Base-by-base conservation (phyloP, 1,140 invertebrate species). In the Drosophila littoralis region DNA sequence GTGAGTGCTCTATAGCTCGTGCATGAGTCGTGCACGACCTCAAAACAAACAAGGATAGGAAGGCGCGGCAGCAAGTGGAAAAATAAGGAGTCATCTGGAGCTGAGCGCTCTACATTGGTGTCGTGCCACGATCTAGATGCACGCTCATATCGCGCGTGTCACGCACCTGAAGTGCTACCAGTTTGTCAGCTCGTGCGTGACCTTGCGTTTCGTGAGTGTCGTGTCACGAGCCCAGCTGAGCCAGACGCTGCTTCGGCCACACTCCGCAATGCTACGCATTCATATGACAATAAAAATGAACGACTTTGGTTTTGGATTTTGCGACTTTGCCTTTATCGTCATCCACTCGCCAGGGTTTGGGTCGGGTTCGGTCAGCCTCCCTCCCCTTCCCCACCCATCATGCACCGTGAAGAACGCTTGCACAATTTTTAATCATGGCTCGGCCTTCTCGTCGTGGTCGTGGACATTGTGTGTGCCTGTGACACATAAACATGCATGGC, bases 341-440 rank as follows among this genome's bases (percentile, higher is more conserved):
- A 63, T 33, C 15, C 43, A 35, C 57, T 67, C 36, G 57, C 12
- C 52, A 9, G n/a, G 2, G 10, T 7, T 63, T 43, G 45, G 60
- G 10, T 15, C 36, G 6, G 54, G 2, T 17, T 22, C 36, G 35
- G 64, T 38, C 10, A 35, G 38, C 51, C 54, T n/a, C 15, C 43
- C 38, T 12, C 35, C 1, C 40, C 7, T 9, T 10, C 15, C 36
- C 5, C 6, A 7, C 7, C 17, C 38, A 28, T 8, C n/a, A 28
- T 28, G 22, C 22, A 28, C 22, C 7, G 22, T 71, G 61, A 67
- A 59, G 65, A 67, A 82, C 76, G 84, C 83, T 88, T 88, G 76
- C 82, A 89, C 83, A 88, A 88, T 88, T 88, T 88, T 88, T 88
- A 88, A 88, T 88, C 83, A 88, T 88, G 81, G 72, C 72, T 75